Conservation (phyloP, 1,140 invertebrate species). For the Ridgeia piscesae region DNA sequence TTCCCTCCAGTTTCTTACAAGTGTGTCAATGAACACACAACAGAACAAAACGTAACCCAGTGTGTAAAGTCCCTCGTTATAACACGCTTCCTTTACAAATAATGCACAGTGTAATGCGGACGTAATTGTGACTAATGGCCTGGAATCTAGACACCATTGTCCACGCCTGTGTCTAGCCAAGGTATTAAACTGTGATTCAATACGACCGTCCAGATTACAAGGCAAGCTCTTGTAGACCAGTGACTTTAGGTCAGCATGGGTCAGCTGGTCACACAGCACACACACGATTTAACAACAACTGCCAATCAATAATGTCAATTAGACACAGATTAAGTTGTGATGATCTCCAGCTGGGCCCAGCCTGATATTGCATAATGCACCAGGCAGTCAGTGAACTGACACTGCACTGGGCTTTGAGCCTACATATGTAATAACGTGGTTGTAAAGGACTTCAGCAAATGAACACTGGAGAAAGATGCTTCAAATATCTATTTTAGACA, state of each 20-base stretch:
- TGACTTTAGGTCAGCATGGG: neutral
- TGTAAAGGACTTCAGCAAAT: neutral
- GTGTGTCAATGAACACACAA: too few species aligned
- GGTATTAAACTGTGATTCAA: neutral
- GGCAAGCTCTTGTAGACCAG: neutral
- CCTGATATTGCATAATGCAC: neutral
- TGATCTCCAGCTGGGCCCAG: neutral
- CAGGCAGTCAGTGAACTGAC: neutral
- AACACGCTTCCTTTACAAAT: neutral
- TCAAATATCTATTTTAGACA: neutral
- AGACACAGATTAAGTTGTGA: neutral
- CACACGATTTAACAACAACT: neutral
- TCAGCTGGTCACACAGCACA: neutral
- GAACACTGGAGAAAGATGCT: neutral
- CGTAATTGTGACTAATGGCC: neutral
- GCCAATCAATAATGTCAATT: neutral
- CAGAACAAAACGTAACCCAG: too few species aligned
- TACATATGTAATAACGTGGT: neutral
- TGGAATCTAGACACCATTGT: neutral
- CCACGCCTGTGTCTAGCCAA: neutral
- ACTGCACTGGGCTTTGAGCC: neutral
- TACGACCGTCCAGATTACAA: neutral
- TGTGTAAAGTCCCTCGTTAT: neutral
- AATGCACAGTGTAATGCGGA: neutral
- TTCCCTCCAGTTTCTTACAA: too few species aligned